Evolutionary conservation across 2,888 invertebrate genomes (phyloP).

Genomic region (Sclerodermus sp.): DNA sequence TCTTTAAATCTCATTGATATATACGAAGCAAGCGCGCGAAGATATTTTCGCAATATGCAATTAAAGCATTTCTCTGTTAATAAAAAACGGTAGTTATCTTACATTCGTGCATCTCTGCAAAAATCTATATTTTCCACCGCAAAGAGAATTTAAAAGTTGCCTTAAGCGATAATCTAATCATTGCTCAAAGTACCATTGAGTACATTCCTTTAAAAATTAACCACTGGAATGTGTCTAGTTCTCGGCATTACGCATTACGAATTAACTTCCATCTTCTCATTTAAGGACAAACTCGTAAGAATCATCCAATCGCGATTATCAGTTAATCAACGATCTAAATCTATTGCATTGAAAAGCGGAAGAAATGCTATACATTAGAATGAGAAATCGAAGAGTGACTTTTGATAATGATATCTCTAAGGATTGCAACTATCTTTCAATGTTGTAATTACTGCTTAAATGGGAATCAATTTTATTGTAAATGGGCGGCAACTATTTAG

Average conservation of each 20-base stretch:
- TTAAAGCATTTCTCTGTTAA: background rate
- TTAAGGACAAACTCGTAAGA: background rate
- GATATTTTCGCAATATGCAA: background rate
- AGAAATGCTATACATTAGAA: background rate
- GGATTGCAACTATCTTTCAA: no score
- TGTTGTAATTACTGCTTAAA: no score
- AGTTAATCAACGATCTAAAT: no score
- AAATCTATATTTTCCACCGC: slow-evolving; percentile 7
- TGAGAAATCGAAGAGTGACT: no score
- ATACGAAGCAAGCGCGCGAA: background rate
- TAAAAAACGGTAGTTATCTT: background rate
- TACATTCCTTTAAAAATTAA: slow-evolving; percentile 20
- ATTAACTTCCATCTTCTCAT: background rate
- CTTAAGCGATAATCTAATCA: slow-evolving; percentile 27
- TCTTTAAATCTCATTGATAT: background rate
- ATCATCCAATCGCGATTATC: no score
- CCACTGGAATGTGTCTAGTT: no score
- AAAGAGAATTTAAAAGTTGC: slow-evolving; percentile 22
- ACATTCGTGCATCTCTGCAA: background rate
- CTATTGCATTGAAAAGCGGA: background rate
- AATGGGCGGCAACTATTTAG: slow-evolving; percentile 13
- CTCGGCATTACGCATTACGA: background rate
- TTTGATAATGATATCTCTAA: no score
- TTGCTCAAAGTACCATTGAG: slow-evolving; percentile 31
- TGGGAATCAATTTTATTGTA: no score